Evolutionary conservation across 2,888 invertebrate genomes (phyloP).

Genomic region (Drosophila nigricruria): DNA sequence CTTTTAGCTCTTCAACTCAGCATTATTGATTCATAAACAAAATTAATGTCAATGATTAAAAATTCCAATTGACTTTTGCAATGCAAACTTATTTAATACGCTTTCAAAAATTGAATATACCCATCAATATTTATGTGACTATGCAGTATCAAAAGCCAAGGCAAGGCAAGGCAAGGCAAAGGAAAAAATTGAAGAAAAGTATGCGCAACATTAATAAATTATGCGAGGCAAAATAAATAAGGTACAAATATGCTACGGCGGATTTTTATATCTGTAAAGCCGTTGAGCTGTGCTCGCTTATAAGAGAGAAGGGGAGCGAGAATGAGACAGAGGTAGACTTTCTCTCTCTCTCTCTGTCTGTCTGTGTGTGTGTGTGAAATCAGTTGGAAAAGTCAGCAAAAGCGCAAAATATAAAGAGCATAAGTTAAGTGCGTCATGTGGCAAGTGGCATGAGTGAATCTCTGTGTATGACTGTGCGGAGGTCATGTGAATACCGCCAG

Average conservation of each 20-base stretch:
- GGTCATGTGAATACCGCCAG: slow-evolving; percentile 28
- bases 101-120: slow-evolving; percentile 2
- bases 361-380: slow-evolving; percentile 55
- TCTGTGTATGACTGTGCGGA: slow-evolving; percentile 13
- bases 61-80: background rate
- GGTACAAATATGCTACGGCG: slow-evolving; percentile 68
- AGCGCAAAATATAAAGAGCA: slow-evolving; percentile 65
- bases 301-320: background rate
- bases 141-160: slow-evolving; percentile 3
- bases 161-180: background rate
- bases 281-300: slow-evolving; percentile 36
- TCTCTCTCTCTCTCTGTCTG: background rate
- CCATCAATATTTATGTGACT: slow-evolving; percentile 2
- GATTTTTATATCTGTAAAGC: slow-evolving; percentile 54
- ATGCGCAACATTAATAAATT: slow-evolving; percentile 68
- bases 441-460: slow-evolving; percentile 33
- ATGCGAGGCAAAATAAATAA: slow-evolving; percentile 71
- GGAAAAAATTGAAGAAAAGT: slow-evolving; percentile 19
- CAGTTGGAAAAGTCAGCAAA: slow-evolving; percentile 71
- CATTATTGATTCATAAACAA: background rate
- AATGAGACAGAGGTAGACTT: background rate
- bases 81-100: background rate
- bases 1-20: background rate
- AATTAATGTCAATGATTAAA: background rate
- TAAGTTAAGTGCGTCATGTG: slow-evolving; percentile 68